Evolutionary conservation across 2,113 vertebrate genomes (phyloP).

Genomic region (Myotis davidii): DNA sequence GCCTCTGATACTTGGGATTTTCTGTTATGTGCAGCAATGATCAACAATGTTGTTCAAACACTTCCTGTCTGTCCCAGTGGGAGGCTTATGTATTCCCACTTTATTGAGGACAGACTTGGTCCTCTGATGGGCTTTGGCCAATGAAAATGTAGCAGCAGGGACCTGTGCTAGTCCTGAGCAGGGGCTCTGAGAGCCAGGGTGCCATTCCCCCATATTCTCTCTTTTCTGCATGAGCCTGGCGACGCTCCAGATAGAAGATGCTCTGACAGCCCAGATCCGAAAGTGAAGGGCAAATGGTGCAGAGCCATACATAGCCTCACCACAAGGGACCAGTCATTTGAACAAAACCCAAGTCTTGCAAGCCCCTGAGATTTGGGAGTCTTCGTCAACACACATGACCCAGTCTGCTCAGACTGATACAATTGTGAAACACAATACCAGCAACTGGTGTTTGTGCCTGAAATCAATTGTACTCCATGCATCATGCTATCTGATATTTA

Average conservation of each 20-base stretch:
- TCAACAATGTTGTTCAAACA: background rate
- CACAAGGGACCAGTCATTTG: background rate
- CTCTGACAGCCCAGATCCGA: background rate
- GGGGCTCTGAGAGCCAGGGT: background rate
- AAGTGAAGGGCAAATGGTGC: background rate
- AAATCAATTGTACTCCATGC: background rate
- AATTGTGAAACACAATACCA: background rate
- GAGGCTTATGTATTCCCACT: background rate
- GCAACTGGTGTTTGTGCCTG: background rate
- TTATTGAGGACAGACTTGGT: background rate
- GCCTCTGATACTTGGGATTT: background rate
- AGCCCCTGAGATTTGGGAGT: background rate
- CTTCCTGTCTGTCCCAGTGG: background rate
- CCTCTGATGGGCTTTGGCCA: background rate
- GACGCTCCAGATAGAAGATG: background rate
- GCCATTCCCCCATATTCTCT: background rate
- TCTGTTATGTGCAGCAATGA: background rate
- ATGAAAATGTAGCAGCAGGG: background rate
- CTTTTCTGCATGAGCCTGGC: background rate
- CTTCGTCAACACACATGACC: background rate
- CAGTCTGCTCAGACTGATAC: background rate
- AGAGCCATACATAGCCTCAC: background rate
- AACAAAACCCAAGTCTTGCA: background rate
- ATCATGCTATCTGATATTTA: background rate
- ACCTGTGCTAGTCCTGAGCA: background rate